Evolutionary conservation across 64 coral and sea anemone species (phyloP), one percentile per base, ranked within the genome.

Genomic region (Cladopsammia gracilis): DNA sequence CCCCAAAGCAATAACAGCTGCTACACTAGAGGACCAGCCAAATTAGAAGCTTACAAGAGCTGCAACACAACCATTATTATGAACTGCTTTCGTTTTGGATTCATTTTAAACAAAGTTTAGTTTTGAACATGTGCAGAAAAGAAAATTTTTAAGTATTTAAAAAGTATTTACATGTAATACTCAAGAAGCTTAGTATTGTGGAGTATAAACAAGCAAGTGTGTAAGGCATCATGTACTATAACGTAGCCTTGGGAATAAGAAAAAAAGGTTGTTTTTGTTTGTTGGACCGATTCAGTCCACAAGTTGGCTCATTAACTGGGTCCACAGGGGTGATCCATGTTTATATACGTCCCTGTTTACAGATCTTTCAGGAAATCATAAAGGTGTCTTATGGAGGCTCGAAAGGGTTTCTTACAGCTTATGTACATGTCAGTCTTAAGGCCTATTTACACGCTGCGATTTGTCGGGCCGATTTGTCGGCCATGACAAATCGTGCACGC

Each of bases 21-120:
- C 34, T 34, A 34, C 34, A 34, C 34, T 34, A 34, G 34, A 34
- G 66, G n/a, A 69, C 66, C 66, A 69, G 20, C 23, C 23, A 7
- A 69, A 69, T 69, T 69, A 69, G 66, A 69, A 69, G 66, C 66
- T 69, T 69, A 69, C 66, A 69, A 69, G 26, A 69, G 66, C 3
- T 4, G 66, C 66, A 25, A 25, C 66, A 69, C 26, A 69, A 69
- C 23, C n/a, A 69, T 69, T 69, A 20, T 69, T 69, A 20, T 25
- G 4, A 69, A 25, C 23, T 69, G 66, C 66, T 69, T 69, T 69
- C 26, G 66, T 69, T 69, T 69, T 69, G 34, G 34, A 34, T 34
- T 34, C 34, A 2, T 34, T 34, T 0, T 34, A 34, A 34, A 34
- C 34, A 34, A 34, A 34, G 34, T 34, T 34, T 34, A 34, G 34